Evolutionary conservation across 1,140 invertebrate genomes (phyloP).

Genomic region (Bilobella aurantiaca): DNA sequence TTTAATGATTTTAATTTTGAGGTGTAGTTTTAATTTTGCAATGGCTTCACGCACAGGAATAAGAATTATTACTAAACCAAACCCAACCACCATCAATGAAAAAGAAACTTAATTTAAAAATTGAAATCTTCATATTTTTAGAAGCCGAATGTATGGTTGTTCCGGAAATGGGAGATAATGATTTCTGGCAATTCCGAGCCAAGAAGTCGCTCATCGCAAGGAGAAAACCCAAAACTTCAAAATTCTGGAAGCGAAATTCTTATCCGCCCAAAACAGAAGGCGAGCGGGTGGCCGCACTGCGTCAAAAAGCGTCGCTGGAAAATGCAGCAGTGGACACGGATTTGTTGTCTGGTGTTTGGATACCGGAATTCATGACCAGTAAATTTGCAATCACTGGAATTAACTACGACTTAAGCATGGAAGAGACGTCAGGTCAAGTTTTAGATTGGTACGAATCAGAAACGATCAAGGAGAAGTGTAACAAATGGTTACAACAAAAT

Average conservation of each 20-base stretch:
- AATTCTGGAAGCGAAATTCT: slow-evolving; percentile 21
- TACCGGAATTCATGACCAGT: slow-evolving; percentile 21
- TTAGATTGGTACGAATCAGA: slow-evolving; percentile 18
- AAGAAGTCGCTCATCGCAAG: not conserved
- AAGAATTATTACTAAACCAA: too few species aligned
- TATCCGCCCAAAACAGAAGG: slow-evolving; percentile 23
- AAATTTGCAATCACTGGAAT: slow-evolving; percentile 18
- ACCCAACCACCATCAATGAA: too few species aligned
- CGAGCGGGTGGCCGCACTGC: slow-evolving; percentile 18
- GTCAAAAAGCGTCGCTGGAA: slow-evolving; percentile 5
- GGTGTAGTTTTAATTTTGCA: too few species aligned
- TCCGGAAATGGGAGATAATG: not conserved
- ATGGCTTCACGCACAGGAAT: too few species aligned
- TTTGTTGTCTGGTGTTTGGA: slow-evolving; percentile 28
- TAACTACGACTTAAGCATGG: slow-evolving; percentile 18
- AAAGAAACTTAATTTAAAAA: too few species aligned
- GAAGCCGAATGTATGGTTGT: not conserved
- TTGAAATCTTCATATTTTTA: not conserved
- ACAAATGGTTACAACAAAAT: slow-evolving; percentile 17
- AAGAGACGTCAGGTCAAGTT: not conserved
- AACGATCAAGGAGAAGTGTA: slow-evolving; percentile 22
- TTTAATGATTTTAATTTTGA: too few species aligned
- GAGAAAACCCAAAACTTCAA: not conserved
- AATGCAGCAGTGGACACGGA: slow-evolving; percentile 21
- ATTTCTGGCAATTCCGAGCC: not conserved